These are phyloP conservation scores for Drosophila leonis DNA, from an alignment of 2,888 invertebrate species.

Conservation along the genomic window DNA sequence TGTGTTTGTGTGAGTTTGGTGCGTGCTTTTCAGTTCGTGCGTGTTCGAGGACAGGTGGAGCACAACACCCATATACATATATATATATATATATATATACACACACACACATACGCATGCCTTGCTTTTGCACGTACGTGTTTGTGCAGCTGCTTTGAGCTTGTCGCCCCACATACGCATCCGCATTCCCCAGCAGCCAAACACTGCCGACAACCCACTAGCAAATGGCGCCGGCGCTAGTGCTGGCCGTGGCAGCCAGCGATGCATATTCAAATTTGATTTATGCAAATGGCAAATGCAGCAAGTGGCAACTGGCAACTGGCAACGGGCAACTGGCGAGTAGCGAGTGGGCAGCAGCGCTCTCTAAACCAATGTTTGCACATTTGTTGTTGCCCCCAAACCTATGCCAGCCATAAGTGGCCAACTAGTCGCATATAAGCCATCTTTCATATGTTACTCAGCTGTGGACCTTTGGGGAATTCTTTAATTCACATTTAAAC, in stretches of 20 bases:
- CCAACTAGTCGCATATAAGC: constrained; percentile 51
- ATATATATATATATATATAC: constrained; percentile 11
- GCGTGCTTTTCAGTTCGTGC: constrained; percentile 61
- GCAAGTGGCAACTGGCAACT: constrained; percentile 23
- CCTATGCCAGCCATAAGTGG: constrained; percentile 19
- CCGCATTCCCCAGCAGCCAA: background rate
- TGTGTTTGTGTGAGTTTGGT: constrained; percentile 57
- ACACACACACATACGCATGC: constrained; percentile 11
- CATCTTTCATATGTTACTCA: constrained; percentile 48
- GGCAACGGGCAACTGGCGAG: constrained; percentile 20
- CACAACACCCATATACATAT: constrained; percentile 17
- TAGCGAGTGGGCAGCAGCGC: constrained; percentile 8
- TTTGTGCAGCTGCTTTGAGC: constrained; percentile 52
- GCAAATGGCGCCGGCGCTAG: constrained; percentile 29
- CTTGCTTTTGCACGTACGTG: constrained; percentile 31
- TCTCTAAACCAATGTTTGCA: constrained; percentile 51
- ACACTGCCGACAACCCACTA: background rate
- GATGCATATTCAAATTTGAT: constrained; percentile 80
- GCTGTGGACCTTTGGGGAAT: constrained; percentile 23
- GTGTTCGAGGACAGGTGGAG: constrained; percentile 54
- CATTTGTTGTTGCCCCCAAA: constrained; percentile 16
- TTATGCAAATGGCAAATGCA: constrained; percentile 74
- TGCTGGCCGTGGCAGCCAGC: constrained; percentile 45
- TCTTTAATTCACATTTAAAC: constrained; percentile 70
- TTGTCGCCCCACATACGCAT: constrained; percentile 35